Evolutionary conservation across 2,888 invertebrate species (phyloP).

Genomic region (Spicauda simplicius): DNA sequence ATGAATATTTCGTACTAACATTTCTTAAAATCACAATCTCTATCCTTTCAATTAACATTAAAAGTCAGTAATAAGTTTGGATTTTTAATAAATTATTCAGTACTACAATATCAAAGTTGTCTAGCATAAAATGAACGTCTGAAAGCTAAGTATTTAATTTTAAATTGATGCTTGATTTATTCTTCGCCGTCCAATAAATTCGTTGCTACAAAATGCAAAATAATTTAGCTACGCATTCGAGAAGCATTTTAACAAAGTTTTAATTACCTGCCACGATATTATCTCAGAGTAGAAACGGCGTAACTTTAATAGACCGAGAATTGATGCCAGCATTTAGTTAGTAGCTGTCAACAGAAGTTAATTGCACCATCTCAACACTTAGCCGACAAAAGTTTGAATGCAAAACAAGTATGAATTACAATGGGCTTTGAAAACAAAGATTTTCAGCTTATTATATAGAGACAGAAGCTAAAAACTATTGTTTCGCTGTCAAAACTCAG

Average conservation of each 20-base stretch:
- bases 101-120: too few relatives aligned
- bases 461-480: slow-evolving; percentile 76
- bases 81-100: too few relatives aligned
- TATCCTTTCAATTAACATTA: too few relatives aligned
- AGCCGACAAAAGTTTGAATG: slow-evolving; percentile 45
- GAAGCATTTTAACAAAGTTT: slow-evolving; percentile 32
- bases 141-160: slow-evolving; percentile 9
- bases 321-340: slow-evolving; percentile 35
- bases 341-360: slow-evolving; percentile 38
- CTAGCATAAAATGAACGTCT: slow-evolving; percentile 1
- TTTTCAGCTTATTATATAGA: slow-evolving; percentile 58
- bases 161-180: neutral
- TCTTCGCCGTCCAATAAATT: neutral
- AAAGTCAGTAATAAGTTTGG: too few relatives aligned
- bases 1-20: too few relatives aligned
- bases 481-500: slow-evolving; percentile 70
- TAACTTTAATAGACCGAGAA: slow-evolving; percentile 37
- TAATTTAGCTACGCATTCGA: slow-evolving; percentile 14
- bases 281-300: slow-evolving; percentile 29
- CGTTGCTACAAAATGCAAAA: neutral
- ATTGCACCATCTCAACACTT: slow-evolving; percentile 42
- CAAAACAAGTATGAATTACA: slow-evolving; percentile 48
- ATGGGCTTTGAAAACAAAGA: slow-evolving; percentile 44
- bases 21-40: too few relatives aligned
- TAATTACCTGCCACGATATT: slow-evolving; percentile 34